Conservation (phyloP, 2,113 vertebrate genomes). For the Acinonyx jubatus region DNA sequence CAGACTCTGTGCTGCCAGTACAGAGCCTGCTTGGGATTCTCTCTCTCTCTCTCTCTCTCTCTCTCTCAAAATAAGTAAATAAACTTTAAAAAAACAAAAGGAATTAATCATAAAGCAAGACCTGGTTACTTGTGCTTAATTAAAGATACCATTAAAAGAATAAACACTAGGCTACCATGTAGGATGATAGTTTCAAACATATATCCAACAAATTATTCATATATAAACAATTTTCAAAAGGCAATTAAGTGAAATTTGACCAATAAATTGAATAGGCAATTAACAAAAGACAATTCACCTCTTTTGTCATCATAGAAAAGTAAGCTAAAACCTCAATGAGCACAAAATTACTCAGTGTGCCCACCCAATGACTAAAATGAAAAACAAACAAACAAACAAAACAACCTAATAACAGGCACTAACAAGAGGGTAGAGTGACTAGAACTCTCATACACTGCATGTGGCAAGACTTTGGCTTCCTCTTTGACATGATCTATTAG, state of each 20-base stretch:
- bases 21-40: too few species aligned
- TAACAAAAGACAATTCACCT: background rate
- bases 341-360: background rate
- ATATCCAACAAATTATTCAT: background rate
- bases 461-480: background rate
- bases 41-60: too few species aligned
- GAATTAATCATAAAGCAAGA: background rate
- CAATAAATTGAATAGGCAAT: background rate
- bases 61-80: too few species aligned
- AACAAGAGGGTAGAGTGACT: background rate
- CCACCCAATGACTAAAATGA: background rate
- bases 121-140: background rate
- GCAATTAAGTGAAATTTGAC: background rate
- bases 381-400: background rate
- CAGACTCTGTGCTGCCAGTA: too few species aligned
- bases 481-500: background rate
- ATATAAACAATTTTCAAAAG: background rate
- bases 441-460: background rate
- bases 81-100: background rate
- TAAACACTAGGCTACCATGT: background rate
- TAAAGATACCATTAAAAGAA: background rate
- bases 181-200: background rate
- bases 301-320: background rate
- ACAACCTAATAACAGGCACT: background rate
- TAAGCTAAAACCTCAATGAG: background rate